Conservation (phyloP, 2,888 invertebrate species). For the Stenotaenia linearis region DNA sequence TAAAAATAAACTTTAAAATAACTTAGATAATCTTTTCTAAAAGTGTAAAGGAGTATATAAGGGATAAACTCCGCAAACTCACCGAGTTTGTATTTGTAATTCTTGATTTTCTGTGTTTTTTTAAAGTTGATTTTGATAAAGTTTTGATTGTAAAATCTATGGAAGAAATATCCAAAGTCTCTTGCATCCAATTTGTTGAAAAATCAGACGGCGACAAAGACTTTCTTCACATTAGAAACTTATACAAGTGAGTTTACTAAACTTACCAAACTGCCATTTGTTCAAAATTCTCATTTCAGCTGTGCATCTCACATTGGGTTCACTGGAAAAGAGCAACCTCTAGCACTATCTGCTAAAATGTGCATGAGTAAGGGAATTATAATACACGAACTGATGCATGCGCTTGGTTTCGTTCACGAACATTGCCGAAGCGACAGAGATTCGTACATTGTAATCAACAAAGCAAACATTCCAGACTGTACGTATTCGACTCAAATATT, state of each 20-base stretch:
- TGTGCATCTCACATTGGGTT: constrained; percentile 24
- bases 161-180: neutral
- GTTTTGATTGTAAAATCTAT: neutral
- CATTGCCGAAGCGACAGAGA: constrained; percentile 52
- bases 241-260: neutral
- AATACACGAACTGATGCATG: constrained; percentile 52
- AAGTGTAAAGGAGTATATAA: too few species aligned
- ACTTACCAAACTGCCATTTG: too few species aligned
- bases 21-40: too few species aligned
- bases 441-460: constrained; percentile 47
- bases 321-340: neutral
- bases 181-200: neutral
- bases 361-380: constrained; percentile 46
- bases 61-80: too few species aligned
- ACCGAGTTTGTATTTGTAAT: neutral
- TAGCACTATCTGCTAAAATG: neutral
- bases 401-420: constrained; percentile 52
- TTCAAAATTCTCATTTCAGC: neutral
- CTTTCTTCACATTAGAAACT: neutral
- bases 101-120: neutral
- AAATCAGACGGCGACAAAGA: neutral
- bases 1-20: too few species aligned
- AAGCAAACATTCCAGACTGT: constrained; percentile 47
- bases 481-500: neutral
- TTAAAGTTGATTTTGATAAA: neutral